These are phyloP conservation scores for Drepana falcataria DNA, from an alignment of 2,888 invertebrate species.

Conservation along the genomic window DNA sequence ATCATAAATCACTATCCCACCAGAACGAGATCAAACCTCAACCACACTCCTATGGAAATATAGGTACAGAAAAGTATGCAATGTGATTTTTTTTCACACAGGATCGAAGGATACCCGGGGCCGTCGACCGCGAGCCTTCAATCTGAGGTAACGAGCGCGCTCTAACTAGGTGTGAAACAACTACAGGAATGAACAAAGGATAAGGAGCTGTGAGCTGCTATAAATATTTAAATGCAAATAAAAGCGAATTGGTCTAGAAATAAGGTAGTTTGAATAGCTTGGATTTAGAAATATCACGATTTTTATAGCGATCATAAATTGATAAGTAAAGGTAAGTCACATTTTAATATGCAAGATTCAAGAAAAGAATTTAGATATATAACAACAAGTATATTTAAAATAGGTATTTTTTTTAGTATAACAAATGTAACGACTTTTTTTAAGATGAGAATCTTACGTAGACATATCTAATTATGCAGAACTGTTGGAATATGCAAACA, in stretches of 20 bases:
- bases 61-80: constrained; percentile 10
- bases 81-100: constrained; percentile 30
- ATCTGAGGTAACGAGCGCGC: constrained; percentile 65
- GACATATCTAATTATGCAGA: neutral
- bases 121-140: constrained; percentile 70
- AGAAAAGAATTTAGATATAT: no score
- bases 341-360: no score
- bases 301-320: no score
- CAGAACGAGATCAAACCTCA: constrained; percentile 9
- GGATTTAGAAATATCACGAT: no score
- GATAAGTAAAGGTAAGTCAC: no score
- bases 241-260: no score
- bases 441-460: neutral
- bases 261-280: no score
- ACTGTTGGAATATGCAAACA: neutral
- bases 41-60: constrained; percentile 11
- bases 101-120: constrained; percentile 45
- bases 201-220: constrained; percentile 26
- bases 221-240: no score
- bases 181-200: constrained; percentile 55
- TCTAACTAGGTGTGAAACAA: constrained; percentile 72
- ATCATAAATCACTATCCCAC: neutral
- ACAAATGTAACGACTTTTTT: neutral
- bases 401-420: constrained; percentile 2
- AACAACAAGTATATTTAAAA: constrained; percentile 17